A percentile compares a stretch with the other conserved stretches of the same genome.
Conservation (phyloP, 2,888 invertebrate species). For the Proisotoma minuta region DNA sequence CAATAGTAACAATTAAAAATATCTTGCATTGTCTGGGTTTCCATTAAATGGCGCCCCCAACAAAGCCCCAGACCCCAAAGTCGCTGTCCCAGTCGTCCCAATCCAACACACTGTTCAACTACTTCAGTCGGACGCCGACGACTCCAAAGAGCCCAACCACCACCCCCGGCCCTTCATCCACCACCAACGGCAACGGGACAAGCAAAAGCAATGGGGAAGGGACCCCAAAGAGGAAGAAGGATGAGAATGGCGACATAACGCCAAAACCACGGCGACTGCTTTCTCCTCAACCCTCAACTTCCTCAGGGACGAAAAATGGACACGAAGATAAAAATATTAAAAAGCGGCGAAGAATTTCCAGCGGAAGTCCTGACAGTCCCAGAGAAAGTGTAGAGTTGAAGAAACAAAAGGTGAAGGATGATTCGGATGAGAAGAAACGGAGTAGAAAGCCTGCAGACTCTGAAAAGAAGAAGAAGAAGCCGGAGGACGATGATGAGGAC, state of each 20-base stretch:
- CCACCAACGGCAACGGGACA: neutral
- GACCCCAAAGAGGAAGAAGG: neutral
- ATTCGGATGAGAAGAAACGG: no score
- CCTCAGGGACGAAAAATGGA: no score
- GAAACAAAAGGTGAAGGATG: no score
- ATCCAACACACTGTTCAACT: slow-evolving; percentile 30
- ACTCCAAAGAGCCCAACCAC: neutral
- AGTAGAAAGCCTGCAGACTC: neutral
- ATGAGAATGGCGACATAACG: neutral
- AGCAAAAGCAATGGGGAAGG: neutral
- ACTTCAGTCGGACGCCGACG: slow-evolving; percentile 26
- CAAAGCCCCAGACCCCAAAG: slow-evolving; percentile 3
- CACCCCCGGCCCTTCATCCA: neutral
- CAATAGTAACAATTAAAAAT: no score
- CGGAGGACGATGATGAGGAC: no score
- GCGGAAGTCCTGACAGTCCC: no score
- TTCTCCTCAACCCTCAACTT: no score
- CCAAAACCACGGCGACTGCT: neutral
- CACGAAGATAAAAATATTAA: no score
- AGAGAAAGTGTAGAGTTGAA: no score
- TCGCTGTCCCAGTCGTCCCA: no score
- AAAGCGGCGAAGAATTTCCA: no score
- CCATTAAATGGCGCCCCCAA: slow-evolving; percentile 9
- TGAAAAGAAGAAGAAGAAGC: neutral
- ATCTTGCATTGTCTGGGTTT: no score